phyloP scores from a whole-genome alignment of 2,113 vertebrate species.

The Neodontobutis hainanensis region DNA sequence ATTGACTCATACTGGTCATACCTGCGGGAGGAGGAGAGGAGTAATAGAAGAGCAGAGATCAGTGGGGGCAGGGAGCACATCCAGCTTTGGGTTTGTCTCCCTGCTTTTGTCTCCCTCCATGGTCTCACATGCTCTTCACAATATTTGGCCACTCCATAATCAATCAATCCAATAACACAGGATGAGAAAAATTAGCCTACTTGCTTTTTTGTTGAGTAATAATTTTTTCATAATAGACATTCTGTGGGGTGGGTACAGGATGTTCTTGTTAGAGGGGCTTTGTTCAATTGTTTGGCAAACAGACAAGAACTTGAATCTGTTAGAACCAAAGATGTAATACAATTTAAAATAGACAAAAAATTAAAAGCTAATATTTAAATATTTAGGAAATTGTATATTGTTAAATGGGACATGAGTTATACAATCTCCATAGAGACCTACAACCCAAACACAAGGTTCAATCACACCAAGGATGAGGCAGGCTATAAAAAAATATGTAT shows the following conservation, averaged over 20 bases:
- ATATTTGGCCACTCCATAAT: constrained; percentile 46
- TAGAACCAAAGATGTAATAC: constrained; percentile 32
- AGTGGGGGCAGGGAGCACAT: constrained; percentile 73
- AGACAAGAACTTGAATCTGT: constrained; percentile 38
- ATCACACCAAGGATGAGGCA: constrained; percentile 57
- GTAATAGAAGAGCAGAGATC: constrained; percentile 77
- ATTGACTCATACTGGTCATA: constrained; percentile 92
- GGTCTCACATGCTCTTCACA: constrained; percentile 55
- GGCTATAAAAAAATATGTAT: constrained; percentile 30
- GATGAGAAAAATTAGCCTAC: constrained; percentile 38
- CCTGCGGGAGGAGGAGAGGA: constrained; percentile 82
- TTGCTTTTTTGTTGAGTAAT: constrained; percentile 24
- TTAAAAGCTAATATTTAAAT: neutral
- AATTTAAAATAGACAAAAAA: too few species aligned
- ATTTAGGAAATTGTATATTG: neutral
- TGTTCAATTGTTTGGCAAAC: constrained; percentile 17
- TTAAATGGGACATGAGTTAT: too few species aligned
- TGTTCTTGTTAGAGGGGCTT: constrained; percentile 11
- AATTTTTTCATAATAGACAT: constrained; percentile 11
- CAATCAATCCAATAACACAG: constrained; percentile 48
- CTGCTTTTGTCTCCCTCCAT: constrained; percentile 62
- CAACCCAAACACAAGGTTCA: constrained; percentile 59
- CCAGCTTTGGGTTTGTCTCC: constrained; percentile 72
- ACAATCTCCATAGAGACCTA: constrained; percentile 47
- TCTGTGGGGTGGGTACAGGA: neutral